Percentiles rank a stretch among this genome's conserved stretches.
These are phyloP conservation scores for Plebejus melissa DNA, from an alignment of 2,888 invertebrate species.

Conservation along the genomic window DNA sequence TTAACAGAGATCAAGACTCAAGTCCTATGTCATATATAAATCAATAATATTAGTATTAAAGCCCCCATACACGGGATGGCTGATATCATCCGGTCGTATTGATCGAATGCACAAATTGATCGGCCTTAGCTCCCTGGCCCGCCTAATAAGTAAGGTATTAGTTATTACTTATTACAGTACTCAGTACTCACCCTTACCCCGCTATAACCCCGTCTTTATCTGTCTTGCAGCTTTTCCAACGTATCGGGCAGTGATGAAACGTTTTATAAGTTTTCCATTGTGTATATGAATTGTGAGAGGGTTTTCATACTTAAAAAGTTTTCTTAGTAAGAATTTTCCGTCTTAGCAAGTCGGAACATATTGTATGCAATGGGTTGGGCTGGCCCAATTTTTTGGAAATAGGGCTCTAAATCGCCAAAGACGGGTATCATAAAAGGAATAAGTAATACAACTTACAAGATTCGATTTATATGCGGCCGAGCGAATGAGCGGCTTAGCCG, in stretches of 20 bases:
- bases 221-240: neutral
- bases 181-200: neutral
- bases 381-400: neutral
- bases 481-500: too few species aligned
- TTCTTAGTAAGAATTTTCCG: too few species aligned
- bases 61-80: too few species aligned
- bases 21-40: conserved; percentile 15
- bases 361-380: neutral
- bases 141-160: neutral
- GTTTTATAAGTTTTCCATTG: neutral
- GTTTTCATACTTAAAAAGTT: too few species aligned
- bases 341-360: too few species aligned
- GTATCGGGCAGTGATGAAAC: neutral
- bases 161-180: too few species aligned
- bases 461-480: too few species aligned
- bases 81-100: too few species aligned
- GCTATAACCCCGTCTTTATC: too few species aligned
- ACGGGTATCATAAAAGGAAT: neutral
- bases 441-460: neutral
- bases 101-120: neutral
- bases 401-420: neutral
- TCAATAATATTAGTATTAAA: neutral
- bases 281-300: too few species aligned
- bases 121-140: neutral
- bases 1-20: conserved; percentile 1